Evolutionary conservation across 2,888 invertebrate genomes (phyloP).

Genomic region (Torymus auratus): DNA sequence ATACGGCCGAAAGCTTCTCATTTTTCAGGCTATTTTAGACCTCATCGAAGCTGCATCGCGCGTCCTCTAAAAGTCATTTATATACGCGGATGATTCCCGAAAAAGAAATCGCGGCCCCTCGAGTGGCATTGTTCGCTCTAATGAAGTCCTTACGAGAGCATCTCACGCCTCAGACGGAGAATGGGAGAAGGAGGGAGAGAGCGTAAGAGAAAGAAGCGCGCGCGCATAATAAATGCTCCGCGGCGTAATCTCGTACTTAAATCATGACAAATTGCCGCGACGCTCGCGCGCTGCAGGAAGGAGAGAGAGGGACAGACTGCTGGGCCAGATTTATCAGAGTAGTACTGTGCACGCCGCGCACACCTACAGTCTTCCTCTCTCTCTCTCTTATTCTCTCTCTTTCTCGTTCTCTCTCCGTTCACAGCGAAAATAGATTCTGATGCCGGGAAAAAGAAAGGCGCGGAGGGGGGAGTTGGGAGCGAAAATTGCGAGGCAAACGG

Average conservation of each 20-base stretch:
- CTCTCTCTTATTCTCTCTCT: too few relatives aligned
- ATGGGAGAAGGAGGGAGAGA: constrained; percentile 37
- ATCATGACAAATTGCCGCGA: constrained; percentile 63
- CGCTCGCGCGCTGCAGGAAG: constrained; percentile 16
- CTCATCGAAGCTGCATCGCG: too few relatives aligned
- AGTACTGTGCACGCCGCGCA: constrained; percentile 2
- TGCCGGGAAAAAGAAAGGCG: constrained; percentile 18
- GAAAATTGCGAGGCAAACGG: background rate
- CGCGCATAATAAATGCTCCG: constrained; percentile 62
- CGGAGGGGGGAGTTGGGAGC: background rate
- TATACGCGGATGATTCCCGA: constrained; percentile 18
- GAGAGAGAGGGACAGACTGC: constrained; percentile 4
- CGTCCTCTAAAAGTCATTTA: constrained; percentile 19
- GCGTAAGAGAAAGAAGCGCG: constrained; percentile 53
- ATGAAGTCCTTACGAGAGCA: constrained; percentile 53
- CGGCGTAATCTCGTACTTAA: constrained; percentile 62
- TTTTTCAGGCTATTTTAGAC: too few relatives aligned
- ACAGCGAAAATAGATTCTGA: constrained; percentile 51
- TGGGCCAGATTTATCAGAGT: constrained; percentile 49
- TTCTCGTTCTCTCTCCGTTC: background rate
- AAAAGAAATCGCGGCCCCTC: constrained; percentile 1
- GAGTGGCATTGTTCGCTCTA: constrained; percentile 36
- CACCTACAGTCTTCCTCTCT: background rate
- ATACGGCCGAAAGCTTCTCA: too few relatives aligned
- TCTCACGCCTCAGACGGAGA: constrained; percentile 22